These are phyloP conservation scores for Cataglyphis rosenhaueri DNA, from an alignment of 2,888 invertebrate genomes.

Conservation along the genomic window DNA sequence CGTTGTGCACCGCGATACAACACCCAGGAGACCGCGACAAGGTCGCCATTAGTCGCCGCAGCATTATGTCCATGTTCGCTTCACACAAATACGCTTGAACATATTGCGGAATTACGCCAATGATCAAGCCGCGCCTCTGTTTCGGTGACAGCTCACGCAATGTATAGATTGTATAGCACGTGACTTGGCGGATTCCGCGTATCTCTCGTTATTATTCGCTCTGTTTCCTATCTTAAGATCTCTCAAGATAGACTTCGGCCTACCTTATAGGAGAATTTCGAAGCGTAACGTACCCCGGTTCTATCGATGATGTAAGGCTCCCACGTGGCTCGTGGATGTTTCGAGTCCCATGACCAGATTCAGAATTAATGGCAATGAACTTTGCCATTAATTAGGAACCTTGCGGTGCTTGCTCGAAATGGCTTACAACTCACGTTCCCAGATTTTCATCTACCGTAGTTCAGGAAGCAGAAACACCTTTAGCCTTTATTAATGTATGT, in stretches of 20 bases:
- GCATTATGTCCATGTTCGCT: conserved; percentile 70
- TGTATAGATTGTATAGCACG: conserved; percentile 15
- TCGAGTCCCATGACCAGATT: conserved; percentile 38
- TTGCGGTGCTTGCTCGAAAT: conserved; percentile 20
- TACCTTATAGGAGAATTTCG: background rate
- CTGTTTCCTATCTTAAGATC: background rate
- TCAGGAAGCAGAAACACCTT: conserved; percentile 21
- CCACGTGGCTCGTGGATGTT: conserved; percentile 28
- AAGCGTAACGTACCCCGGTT: conserved; percentile 15
- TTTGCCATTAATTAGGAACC: conserved; percentile 54
- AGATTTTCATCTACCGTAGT: conserved; percentile 42
- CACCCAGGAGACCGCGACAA: conserved; percentile 71
- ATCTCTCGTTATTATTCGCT: conserved; percentile 22
- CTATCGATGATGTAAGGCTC: conserved; percentile 50
- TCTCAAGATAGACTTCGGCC: conserved; percentile 16
- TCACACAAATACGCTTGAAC: conserved; percentile 51
- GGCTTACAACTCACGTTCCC: conserved; percentile 36
- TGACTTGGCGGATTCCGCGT: conserved; percentile 19
- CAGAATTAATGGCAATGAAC: conserved; percentile 46
- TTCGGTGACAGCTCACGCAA: conserved; percentile 48
- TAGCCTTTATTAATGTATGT: conserved; percentile 17
- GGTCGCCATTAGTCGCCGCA: conserved; percentile 72
- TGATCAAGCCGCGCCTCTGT: conserved; percentile 67
- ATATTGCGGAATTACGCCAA: conserved; percentile 68
- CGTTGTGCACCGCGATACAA: conserved; percentile 64